These are phyloP conservation scores for Caenorhabditis sinica DNA, from an alignment of 2,888 invertebrate genomes.

Conservation along the genomic window DNA sequence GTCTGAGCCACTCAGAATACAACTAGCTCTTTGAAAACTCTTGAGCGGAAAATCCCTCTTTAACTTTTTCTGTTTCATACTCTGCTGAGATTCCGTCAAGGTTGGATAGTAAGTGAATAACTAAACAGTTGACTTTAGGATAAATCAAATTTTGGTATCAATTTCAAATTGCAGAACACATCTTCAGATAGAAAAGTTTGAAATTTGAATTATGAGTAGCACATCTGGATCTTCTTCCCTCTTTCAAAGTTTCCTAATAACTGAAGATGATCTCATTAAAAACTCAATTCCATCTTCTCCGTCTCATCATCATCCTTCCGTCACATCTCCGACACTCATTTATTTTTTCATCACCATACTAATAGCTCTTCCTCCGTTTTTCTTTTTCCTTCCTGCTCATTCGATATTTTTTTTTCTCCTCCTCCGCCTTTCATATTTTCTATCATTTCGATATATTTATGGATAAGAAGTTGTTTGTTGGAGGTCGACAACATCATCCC, in stretches of 20 bases:
- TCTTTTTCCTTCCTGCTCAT: conserved; percentile 19
- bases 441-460: conserved; percentile 31
- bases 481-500: conserved; percentile 6
- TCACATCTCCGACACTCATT: conserved; percentile 30
- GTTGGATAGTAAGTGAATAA: no score
- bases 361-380: conserved; percentile 15
- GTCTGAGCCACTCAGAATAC: neutral
- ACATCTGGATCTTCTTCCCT: no score
- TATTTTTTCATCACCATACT: conserved; percentile 27
- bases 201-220: no score
- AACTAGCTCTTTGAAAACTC: neutral
- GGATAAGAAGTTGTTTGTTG: conserved; percentile 28
- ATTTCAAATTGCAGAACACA: no score
- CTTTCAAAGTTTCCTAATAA: neutral
- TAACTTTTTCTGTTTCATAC: no score
- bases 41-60: neutral
- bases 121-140: no score
- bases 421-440: neutral
- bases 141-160: neutral
- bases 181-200: neutral
- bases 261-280: conserved; percentile 9
- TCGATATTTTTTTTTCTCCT: conserved; percentile 18
- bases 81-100: no score
- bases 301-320: conserved; percentile 15
- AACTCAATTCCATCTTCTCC: conserved; percentile 7